phyloP scores from a whole-genome alignment of 2,113 vertebrate species.

The Lepisosteus osseus region DNA sequence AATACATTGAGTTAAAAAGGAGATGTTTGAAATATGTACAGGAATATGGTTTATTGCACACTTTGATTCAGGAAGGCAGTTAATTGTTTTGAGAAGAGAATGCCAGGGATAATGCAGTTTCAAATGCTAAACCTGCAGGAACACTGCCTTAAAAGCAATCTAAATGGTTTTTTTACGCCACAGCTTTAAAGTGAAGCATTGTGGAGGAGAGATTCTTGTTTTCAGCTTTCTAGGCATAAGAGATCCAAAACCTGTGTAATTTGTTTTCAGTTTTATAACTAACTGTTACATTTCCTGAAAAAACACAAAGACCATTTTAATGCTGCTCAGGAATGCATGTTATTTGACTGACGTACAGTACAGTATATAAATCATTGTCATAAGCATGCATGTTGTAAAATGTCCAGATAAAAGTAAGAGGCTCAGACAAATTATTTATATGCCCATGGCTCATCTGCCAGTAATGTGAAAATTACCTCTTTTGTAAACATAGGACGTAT shows the following conservation, averaged over 20 bases:
- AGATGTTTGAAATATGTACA: background rate
- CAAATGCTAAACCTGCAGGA: background rate
- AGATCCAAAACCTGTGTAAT: slow-evolving; percentile 8
- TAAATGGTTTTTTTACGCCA: background rate
- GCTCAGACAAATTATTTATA: slow-evolving; percentile 17
- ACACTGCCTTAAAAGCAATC: background rate
- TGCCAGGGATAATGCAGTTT: background rate
- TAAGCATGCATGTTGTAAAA: slow-evolving; percentile 9
- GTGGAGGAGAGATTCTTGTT: background rate
- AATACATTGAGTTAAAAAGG: too few relatives aligned
- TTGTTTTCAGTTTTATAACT: background rate
- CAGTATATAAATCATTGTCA: slow-evolving; percentile 14
- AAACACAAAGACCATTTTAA: slow-evolving; percentile 14
- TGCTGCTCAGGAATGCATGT: background rate
- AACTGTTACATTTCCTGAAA: slow-evolving; percentile 5
- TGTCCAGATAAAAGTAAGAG: background rate
- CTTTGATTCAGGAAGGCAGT: background rate
- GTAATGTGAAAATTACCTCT: too few relatives aligned
- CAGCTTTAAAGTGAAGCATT: background rate
- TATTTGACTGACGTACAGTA: slow-evolving; percentile 4
- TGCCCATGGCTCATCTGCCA: too few relatives aligned
- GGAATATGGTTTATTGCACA: background rate
- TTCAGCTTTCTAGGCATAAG: slow-evolving; percentile 1
- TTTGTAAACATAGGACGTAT: too few relatives aligned
- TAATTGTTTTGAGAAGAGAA: background rate